These are phyloP conservation scores for Dasypolia templi DNA, from an alignment of 2,888 invertebrate genomes.

Conservation along the genomic window DNA sequence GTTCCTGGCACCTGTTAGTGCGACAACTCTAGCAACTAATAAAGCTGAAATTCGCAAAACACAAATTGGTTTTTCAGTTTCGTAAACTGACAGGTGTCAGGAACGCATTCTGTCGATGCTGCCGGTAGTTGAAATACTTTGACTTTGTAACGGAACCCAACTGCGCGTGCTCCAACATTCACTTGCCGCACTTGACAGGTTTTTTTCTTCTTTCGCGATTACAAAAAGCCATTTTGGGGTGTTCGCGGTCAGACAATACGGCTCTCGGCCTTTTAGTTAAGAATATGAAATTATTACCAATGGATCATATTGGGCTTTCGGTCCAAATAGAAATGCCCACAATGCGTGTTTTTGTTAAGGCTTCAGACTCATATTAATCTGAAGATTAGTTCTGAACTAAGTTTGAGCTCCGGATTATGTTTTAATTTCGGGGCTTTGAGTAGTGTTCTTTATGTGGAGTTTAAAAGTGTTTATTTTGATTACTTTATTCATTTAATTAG, in stretches of 20 bases:
- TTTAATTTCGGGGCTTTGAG: conserved; percentile 24
- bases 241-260: conserved; percentile 69
- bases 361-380: conserved; percentile 26
- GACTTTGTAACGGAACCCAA: conserved; percentile 11
- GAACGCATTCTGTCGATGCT: too few relatives aligned
- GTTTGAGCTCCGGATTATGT: conserved; percentile 17
- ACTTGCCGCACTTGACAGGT: neutral
- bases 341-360: conserved; percentile 22
- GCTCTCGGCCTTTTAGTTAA: conserved; percentile 66
- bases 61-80: too few relatives aligned
- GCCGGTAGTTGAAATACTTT: neutral
- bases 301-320: conserved; percentile 65
- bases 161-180: neutral
- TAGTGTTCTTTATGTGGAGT: neutral
- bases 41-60: too few relatives aligned
- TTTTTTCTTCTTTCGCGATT: conserved; percentile 69
- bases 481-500: neutral
- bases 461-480: neutral
- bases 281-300: conserved; percentile 69
- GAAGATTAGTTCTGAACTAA: conserved; percentile 19
- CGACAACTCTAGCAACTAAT: too few relatives aligned
- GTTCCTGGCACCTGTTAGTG: too few relatives aligned
- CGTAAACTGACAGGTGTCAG: too few relatives aligned
- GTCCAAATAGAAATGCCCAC: conserved; percentile 43
- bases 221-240: conserved; percentile 72